Percentiles rank a stretch among this genome's conserved stretches.
Conservation (phyloP, 2,888 invertebrate species). For the Lucinisca nassula region DNA sequence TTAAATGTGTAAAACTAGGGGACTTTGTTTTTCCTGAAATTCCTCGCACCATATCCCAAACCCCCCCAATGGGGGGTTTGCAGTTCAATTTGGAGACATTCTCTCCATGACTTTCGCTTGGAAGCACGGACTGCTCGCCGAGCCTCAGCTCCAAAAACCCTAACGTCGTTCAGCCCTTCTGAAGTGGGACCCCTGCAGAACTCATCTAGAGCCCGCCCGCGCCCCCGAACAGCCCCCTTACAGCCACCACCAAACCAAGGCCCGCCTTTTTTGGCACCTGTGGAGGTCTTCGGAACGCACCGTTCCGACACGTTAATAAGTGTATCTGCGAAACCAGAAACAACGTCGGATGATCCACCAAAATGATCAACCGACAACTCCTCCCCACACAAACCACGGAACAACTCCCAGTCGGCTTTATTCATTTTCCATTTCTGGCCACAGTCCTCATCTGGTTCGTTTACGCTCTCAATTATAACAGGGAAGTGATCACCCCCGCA, state of each 20-base stretch:
- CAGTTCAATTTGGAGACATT: background rate
- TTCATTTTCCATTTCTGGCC: background rate
- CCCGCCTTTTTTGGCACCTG: background rate
- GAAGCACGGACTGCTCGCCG: background rate
- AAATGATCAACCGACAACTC: background rate
- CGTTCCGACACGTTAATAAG: background rate
- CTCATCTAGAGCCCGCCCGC: background rate
- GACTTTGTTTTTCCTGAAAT: background rate
- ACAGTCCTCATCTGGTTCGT: background rate
- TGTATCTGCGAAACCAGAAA: background rate
- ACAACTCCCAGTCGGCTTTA: background rate
- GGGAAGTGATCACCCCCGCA: background rate
- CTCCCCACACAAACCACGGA: background rate
- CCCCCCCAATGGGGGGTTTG: background rate
- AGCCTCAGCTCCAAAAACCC: background rate
- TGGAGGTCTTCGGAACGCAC: background rate
- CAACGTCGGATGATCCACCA: background rate
- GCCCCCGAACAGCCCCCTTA: background rate
- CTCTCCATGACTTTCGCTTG: background rate
- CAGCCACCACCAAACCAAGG: background rate
- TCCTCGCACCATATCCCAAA: background rate
- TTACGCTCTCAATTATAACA: background rate
- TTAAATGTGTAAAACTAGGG: background rate
- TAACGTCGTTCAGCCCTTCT: background rate
- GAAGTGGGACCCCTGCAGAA: background rate